Evolutionary conservation across 2,797 vertebrate genomes (phyloP), one percentile per base, ranked within the genome.

Genomic region (Neoniphon sammara): DNA sequence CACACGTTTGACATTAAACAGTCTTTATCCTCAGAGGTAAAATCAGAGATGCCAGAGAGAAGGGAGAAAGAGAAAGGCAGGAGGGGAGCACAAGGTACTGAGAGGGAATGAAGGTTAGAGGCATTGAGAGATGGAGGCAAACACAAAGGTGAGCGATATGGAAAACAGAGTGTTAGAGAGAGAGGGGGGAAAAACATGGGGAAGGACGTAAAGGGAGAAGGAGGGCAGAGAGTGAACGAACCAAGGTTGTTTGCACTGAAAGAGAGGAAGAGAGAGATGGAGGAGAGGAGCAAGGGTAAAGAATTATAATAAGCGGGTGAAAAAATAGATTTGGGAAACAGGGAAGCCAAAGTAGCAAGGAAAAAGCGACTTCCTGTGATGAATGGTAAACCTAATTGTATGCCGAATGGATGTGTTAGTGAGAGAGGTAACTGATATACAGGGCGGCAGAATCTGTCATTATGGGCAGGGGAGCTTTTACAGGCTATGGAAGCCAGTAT

Each of bases 1-100:
- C 84, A 70, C 18, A 49, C 44, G 23, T 73, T 67, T 87, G 84
- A 89, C 78, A 74, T 77, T 73, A 76, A 87, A 88, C 60, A 75
- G 58, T 61, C 46, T 69, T 89, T 75, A 86, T 87, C 82, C 84
- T 81, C 55, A 7, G 9, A 49, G 53, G 42, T 66, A 73, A 87
- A 68, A 47, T 66, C 63, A 58, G 66, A 84, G 67, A 87, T 65
- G 30, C 47, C 36, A 27, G 20, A 70, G 39, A 18, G n/a, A 65
- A 63, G 25, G 52, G 30, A 39, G 21, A 17, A 21, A 7, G 42
- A 18, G 23, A 27, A 17, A 31, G 6, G 25, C 15, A 5, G 27
- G 27, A 7, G 12, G 54, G 31, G 31, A 11, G 25, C 25, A 73
- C 21, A 11, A 70, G 53, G 39, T 42, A 39, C 5, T 73, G 30